Base-by-base conservation (phyloP, 2,797 vertebrate genomes). In the Epinephelus awoara region DNA sequence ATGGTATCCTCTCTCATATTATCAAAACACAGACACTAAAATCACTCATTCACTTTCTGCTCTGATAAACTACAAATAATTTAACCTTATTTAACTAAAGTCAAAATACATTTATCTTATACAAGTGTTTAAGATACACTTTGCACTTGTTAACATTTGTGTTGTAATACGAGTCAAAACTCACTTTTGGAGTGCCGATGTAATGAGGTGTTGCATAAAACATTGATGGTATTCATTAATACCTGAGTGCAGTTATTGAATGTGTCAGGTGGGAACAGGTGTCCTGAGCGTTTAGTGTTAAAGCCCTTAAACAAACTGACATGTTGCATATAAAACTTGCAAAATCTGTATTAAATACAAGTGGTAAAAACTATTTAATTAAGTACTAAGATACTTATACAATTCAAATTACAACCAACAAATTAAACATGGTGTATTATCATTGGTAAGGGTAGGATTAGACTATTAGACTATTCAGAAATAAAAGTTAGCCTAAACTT, bases 201-300 rank as follows among this genome's bases (percentile, higher is more conserved):
- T 88, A 81, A 86, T 82, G 27, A 64, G 73, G 72, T 44, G 76
- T 75, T 40, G 61, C 51, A 51, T 88, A 0, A 85, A 89, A 73
- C 83, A 89, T 89, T 90, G 13, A 90, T 86, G 69, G 3, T 0
- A 47, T 50, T 59, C 75, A 86, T 88, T 47, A 79, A 84, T 77
- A 85, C 17, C 40, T 58, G 23, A 82, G 63, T 25, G 67, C 14
- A 38, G 54, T 64, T 75, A 67, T 72, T 76, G 46, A 69, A 23
- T 13, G 55, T 23, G 46, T 67, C 13, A 17, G 66, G 38, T 59
- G 54, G 67, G 6, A 72, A 67, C 67, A 69, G 73, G 54, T 72
- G 61, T 46, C 44, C n/a, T 15, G 15, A 25, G 50, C 65, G 62
- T 77, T 74, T 62, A 49, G 1, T 44, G 49, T 56, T 50, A 13